Base-by-base conservation (phyloP, 30 jellyfish, hydroid and myxozoan genomes). In the Hydra vulgaris region DNA sequence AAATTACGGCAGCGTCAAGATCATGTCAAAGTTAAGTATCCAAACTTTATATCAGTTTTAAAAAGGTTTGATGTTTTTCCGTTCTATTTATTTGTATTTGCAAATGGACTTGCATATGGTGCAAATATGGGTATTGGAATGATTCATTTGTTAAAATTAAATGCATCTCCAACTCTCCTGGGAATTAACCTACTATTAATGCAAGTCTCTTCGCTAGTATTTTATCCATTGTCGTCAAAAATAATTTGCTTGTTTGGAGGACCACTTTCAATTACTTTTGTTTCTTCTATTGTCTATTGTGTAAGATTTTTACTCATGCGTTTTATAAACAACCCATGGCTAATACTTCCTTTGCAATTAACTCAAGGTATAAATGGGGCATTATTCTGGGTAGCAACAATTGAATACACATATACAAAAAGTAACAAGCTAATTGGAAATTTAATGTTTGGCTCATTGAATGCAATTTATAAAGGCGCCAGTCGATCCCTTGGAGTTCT, bases 281-380 rank as follows among this genome's bases (percentile, higher is more conserved):
- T 56, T 17, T 56, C 71, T 56, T 15, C 71, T 56, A 15, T 56
- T 56, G n/a, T 56, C 71, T 56, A 56, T 56, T 17, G 71, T 56
- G n/a, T 56, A 17, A 56, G 71, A 56, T 56, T 56, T 56, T 15
- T 56, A 15, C 17, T n/a, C n/a, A 56, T 56, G 17, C 18, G 71
- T 56, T 56, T 56, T 56, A 56, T 56, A 56, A 56, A 56, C n/a
- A 56, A 56, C 71, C 71, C 71, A 56, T 56, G 71, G 71, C n/a
- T 56, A 56, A 56, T 56, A 15, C n/a, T 56, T 56, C 71, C 71
- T 56, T 56, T 56, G n/a, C 71, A 56, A n/a, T 56, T 56, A 15
- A 15, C n/a, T 15, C 71, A 56, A 56, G 71, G 71, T 56, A n/a
- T 56, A 56, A 56, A 56, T 56, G 71, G 71, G 17, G 71, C 71